Conservation (phyloP, 1,140 invertebrate genomes). For the Pogonomyrmex californicus region DNA sequence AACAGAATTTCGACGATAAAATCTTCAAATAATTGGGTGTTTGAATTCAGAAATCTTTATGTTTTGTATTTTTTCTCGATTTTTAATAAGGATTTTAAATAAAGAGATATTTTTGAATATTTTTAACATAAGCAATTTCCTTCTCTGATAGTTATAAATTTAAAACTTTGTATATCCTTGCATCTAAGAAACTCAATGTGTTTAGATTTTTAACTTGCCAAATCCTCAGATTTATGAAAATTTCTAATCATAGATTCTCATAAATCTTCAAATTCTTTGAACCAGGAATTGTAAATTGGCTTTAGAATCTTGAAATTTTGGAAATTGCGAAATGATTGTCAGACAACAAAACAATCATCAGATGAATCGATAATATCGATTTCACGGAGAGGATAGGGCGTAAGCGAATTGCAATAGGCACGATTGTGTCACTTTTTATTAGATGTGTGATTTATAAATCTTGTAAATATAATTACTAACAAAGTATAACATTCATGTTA, state of each 20-base stretch:
- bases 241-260: constrained; percentile 15
- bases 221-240: constrained; percentile 9
- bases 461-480: constrained; percentile 86
- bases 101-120: not conserved
- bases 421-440: constrained; percentile 79
- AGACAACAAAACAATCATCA: not conserved
- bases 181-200: constrained; percentile 17
- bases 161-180: not conserved
- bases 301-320: constrained; percentile 35
- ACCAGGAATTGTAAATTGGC: constrained; percentile 59
- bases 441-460: constrained; percentile 84
- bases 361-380: constrained; percentile 29
- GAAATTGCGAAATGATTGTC: not conserved
- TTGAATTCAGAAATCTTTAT: constrained; percentile 8
- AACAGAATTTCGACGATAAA: not conserved
- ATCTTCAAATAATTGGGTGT: not conserved
- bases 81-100: not conserved
- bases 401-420: constrained; percentile 78
- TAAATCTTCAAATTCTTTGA: constrained; percentile 16
- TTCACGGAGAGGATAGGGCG: not conserved
- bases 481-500: constrained; percentile 82
- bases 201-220: constrained; percentile 25
- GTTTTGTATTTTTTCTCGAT: not conserved
- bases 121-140: not conserved
- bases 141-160: not conserved